Evolutionary conservation across 2,888 invertebrate genomes (phyloP).

Genomic region (Cyaniris semiargus): DNA sequence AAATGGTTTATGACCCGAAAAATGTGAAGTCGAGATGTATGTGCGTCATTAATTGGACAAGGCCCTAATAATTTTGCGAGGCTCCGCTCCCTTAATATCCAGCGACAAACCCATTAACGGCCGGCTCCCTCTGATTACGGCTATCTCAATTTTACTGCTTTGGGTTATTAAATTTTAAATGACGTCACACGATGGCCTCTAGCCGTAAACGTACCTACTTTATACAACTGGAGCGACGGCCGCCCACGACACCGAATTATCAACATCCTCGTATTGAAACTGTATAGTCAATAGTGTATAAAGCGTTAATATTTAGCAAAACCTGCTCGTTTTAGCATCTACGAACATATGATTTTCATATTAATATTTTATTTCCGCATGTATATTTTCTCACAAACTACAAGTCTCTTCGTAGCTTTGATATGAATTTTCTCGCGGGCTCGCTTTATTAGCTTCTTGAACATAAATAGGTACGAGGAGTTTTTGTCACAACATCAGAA

Average conservation of each 20-base stretch:
- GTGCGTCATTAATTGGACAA: conserved; percentile 19
- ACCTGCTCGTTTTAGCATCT: not conserved
- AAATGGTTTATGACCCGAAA: conserved; percentile 3
- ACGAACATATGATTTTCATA: not conserved
- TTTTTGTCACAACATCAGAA: not conserved
- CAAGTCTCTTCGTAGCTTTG: not conserved
- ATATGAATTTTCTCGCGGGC: not conserved
- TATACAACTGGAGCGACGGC: conserved; percentile 12
- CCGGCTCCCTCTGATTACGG: conserved; percentile 48
- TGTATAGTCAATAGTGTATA: too few relatives aligned
- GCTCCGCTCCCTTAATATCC: conserved; percentile 28
- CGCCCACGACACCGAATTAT: not conserved
- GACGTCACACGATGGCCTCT: conserved; percentile 27
- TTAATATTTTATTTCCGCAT: not conserved
- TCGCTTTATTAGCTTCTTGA: not conserved
- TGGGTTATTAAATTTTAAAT: conserved; percentile 31
- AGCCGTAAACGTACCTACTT: conserved; percentile 21
- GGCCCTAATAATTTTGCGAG: conserved; percentile 24
- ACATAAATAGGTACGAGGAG: not conserved
- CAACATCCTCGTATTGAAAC: conserved; percentile 9
- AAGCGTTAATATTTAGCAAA: not conserved
- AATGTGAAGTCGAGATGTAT: conserved; percentile 11
- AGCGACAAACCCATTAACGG: conserved; percentile 52
- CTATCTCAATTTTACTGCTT: conserved; percentile 44
- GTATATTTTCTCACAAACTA: not conserved